Conservation (phyloP, 2,113 vertebrate genomes). For the Nothobranchius kuhntae region DNA sequence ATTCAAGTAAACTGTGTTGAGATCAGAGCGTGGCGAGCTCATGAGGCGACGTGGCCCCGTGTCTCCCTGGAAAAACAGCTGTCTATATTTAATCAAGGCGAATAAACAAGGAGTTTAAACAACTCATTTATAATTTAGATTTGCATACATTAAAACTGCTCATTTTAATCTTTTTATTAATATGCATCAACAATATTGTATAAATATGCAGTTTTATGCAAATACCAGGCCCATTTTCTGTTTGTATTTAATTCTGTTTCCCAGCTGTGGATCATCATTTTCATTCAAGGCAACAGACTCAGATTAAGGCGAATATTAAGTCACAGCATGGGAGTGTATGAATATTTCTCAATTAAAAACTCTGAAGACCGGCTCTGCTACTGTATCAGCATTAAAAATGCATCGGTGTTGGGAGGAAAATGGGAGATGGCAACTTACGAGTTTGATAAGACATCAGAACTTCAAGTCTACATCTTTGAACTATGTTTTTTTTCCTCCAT, state of each 20-base stretch:
- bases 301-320: slow-evolving; percentile 78
- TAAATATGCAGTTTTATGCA: slow-evolving; percentile 86
- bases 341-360: slow-evolving; percentile 79
- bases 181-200: slow-evolving; percentile 82
- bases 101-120: slow-evolving; percentile 85
- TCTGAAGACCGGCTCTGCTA: slow-evolving; percentile 65
- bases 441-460: slow-evolving; percentile 72
- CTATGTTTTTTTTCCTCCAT: slow-evolving; percentile 47
- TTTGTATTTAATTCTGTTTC: slow-evolving; percentile 82
- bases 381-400: slow-evolving; percentile 77
- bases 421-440: slow-evolving; percentile 48
- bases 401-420: slow-evolving; percentile 55
- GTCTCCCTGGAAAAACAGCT: slow-evolving; percentile 77
- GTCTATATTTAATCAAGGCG: slow-evolving; percentile 85
- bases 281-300: slow-evolving; percentile 76
- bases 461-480: slow-evolving; percentile 73
- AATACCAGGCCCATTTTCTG: slow-evolving; percentile 78
- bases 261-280: slow-evolving; percentile 78
- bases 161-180: slow-evolving; percentile 85
- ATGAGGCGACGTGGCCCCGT: slow-evolving; percentile 25
- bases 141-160: slow-evolving; percentile 82
- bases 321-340: slow-evolving; percentile 76
- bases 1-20: slow-evolving; percentile 33
- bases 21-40: slow-evolving; percentile 36
- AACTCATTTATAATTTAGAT: slow-evolving; percentile 87